A percentile compares a stretch with the other conserved stretches of the same genome.
Conservation (phyloP, 2,797 vertebrate species). For the Molossus molossus region DNA sequence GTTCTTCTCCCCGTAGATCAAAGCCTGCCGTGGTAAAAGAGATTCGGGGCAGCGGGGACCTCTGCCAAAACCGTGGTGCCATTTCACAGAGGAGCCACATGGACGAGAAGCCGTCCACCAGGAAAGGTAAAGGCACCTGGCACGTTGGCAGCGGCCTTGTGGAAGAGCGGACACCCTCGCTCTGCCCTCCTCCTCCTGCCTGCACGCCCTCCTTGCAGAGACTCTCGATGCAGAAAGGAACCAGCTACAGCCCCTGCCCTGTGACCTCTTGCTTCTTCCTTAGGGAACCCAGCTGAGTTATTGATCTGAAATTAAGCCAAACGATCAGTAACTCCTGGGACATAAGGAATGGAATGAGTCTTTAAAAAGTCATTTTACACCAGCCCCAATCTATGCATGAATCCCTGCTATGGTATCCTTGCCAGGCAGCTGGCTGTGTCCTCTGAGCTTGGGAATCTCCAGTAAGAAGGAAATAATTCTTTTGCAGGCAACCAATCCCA, state of each 20-base stretch:
- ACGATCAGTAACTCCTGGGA: not conserved
- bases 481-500: not conserved
- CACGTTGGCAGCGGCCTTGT: not conserved
- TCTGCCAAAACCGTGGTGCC: not conserved
- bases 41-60: slow-evolving; percentile 25
- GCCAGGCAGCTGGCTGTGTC: not conserved
- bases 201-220: not conserved
- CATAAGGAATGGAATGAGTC: not conserved
- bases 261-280: not conserved
- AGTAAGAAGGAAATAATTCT: not conserved
- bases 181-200: not conserved
- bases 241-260: not conserved
- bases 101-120: slow-evolving; percentile 68
- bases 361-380: slow-evolving; percentile 11
- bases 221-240: not conserved
- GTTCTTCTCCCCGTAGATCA: slow-evolving; percentile 66
- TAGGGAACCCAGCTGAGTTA: not conserved
- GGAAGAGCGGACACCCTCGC: not conserved
- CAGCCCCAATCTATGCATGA: not conserved
- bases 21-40: not conserved
- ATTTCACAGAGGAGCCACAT: slow-evolving; percentile 68
- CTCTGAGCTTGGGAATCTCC: not conserved
- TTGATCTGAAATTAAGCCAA: not conserved
- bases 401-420: not conserved
- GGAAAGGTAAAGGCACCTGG: slow-evolving; percentile 71